Conservation (phyloP, 1,140 invertebrate species). For the Tetramorium simillimum region DNA sequence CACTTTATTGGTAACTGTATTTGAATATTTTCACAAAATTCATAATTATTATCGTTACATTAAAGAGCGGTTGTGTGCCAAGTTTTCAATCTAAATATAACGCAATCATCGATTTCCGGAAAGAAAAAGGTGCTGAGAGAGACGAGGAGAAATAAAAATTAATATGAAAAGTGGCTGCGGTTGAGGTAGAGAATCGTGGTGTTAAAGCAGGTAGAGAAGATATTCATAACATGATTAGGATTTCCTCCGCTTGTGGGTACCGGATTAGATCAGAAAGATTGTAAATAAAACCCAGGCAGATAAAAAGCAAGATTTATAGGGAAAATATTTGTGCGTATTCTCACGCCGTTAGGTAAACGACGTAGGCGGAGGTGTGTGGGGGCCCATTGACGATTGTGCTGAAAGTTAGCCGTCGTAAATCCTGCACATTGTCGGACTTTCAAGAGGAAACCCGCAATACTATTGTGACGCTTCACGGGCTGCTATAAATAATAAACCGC, state of each 20-base stretch:
- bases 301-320: conserved; percentile 79
- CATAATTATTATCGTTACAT: background rate
- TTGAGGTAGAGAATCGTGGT: conserved; percentile 32
- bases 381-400: conserved; percentile 84
- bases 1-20: background rate
- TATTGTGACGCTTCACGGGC: conserved; percentile 82
- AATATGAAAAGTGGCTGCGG: conserved; percentile 6
- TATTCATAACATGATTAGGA: conserved; percentile 51
- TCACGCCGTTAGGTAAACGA: conserved; percentile 67
- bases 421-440: conserved; percentile 83
- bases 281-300: conserved; percentile 75
- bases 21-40: background rate
- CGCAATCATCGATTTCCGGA: background rate
- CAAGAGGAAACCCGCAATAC: conserved; percentile 85
- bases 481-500: conserved; percentile 80
- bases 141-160: conserved; percentile 2
- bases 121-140: background rate
- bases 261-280: conserved; percentile 78
- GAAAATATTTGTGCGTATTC: conserved; percentile 81
- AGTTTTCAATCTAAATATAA: background rate
- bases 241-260: conserved; percentile 56
- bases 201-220: conserved; percentile 58
- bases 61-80: background rate
- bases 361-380: conserved; percentile 68
- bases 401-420: conserved; percentile 85